Base-by-base conservation (phyloP, 2,797 vertebrate genomes). In the Onychomys leucogaster region DNA sequence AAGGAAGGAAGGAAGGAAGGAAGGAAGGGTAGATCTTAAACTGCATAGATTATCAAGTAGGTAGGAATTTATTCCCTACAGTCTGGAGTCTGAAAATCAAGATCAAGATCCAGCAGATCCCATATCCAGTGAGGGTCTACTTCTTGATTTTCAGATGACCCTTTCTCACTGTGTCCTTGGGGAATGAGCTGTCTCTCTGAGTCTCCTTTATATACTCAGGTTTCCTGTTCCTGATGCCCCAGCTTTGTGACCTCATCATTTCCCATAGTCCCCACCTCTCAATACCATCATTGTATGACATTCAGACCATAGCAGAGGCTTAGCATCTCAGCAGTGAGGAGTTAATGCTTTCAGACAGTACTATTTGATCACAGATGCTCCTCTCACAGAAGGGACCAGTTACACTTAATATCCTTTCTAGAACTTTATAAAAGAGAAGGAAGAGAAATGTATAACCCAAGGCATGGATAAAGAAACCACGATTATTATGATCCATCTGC, bases 311-410 rank as follows among this genome's bases (percentile, higher is more conserved):
- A 52, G 67, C 4, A 65, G 32, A 25, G 8, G 41, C 25, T 41
- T 8, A 12, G 16, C 61, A 19, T 90, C 43, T 0, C 27, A 5
- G 41, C 71, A 32, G 9, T 29, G 34, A 9, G 73, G 41, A 25
- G 82, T 12, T 6, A 10, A 7, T 0, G 0, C 25, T 8, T 82
- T 43, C 34, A 75, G 17, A 29, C 0, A 16, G 21, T 0, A 81
- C 52, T 81, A 5, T 37, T n/a, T 5, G 2, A 25, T 57, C 78
- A 81, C 78, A 57, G 52, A 81, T 57, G 52, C 19, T 77, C 46
- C 77, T 55, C 19, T 19, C 29, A 21, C 14, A n/a, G 49, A 80
- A 34, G 52, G 49, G 29, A 52, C 34, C 49, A 80, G 49, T 29
- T 17, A 80, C 32, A n/a, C 8, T 52, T 78, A 55, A 5, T 21